phyloP scores from a whole-genome alignment of 2,888 invertebrate genomes.

The Lysandra bellargus region DNA sequence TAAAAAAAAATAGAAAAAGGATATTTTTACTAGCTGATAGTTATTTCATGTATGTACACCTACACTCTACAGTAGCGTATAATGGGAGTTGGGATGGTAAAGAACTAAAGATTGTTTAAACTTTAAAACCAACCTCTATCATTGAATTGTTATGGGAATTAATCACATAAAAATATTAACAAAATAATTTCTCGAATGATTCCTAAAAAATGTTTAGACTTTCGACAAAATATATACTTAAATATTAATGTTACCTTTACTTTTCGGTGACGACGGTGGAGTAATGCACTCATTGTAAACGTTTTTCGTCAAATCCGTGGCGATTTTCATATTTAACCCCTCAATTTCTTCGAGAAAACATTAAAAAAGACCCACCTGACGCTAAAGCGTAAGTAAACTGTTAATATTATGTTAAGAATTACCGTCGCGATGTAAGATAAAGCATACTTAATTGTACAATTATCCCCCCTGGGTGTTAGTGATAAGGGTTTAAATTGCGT shows the following conservation, averaged over 20 bases:
- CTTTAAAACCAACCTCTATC: no score
- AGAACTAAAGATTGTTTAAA: no score
- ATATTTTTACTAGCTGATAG: no score
- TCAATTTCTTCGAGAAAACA: conserved; percentile 53
- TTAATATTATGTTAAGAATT: conserved; percentile 47
- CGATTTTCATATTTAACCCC: conserved; percentile 48
- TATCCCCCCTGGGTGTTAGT: conserved; percentile 22
- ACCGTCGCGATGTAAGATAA: conserved; percentile 11
- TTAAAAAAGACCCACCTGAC: conserved; percentile 44
- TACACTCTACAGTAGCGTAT: no score
- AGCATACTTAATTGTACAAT: conserved; percentile 27
- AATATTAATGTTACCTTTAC: conserved; percentile 55
- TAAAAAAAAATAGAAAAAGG: no score
- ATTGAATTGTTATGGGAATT: no score
- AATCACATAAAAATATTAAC: not conserved
- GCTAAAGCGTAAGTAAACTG: conserved; percentile 56
- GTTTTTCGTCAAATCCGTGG: conserved; percentile 50
- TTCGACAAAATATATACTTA: not conserved
- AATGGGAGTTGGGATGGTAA: no score
- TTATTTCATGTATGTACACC: no score
- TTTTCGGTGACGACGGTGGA: conserved; percentile 66
- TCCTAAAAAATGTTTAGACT: not conserved
- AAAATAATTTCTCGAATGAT: not conserved
- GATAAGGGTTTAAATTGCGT: conserved; percentile 37
- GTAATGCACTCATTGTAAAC: conserved; percentile 51